phyloP scores from a whole-genome alignment of 2,113 vertebrate species.

The Dryoscopus gambensis region DNA sequence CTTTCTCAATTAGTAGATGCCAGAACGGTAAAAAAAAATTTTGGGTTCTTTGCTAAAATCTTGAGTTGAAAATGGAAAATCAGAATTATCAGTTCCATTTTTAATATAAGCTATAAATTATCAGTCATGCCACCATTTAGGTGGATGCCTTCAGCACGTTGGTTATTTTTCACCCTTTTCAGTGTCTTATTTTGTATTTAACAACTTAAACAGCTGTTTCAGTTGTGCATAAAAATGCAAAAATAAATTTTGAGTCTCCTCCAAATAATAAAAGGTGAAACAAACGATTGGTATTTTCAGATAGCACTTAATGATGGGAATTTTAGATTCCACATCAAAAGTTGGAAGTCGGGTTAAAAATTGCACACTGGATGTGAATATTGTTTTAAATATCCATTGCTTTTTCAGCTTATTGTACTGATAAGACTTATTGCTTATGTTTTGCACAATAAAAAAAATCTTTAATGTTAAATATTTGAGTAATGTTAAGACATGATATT shows the following conservation, averaged over 20 bases:
- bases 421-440: not conserved
- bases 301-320: constrained; percentile 41
- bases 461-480: not conserved
- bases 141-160: not conserved
- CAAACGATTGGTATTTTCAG: not conserved
- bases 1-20: not conserved
- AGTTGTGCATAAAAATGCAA: not conserved
- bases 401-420: constrained; percentile 8
- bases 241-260: not conserved
- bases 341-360: constrained; percentile 3
- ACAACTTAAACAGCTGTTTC: not conserved
- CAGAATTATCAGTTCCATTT: not conserved
- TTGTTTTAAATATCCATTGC: constrained; percentile 13
- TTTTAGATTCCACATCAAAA: not conserved
- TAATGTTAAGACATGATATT: not conserved
- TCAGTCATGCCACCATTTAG: not conserved
- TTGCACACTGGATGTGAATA: not conserved
- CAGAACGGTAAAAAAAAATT: not conserved
- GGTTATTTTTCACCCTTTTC: not conserved
- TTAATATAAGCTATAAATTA: not conserved
- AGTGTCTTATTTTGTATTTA: constrained; percentile 25
- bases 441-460: constrained; percentile 42
- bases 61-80: not conserved
- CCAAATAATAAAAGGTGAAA: not conserved
- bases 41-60: not conserved